Base-by-base conservation (phyloP, 2,113 vertebrate species). In the Prionailurus bengalensis region DNA sequence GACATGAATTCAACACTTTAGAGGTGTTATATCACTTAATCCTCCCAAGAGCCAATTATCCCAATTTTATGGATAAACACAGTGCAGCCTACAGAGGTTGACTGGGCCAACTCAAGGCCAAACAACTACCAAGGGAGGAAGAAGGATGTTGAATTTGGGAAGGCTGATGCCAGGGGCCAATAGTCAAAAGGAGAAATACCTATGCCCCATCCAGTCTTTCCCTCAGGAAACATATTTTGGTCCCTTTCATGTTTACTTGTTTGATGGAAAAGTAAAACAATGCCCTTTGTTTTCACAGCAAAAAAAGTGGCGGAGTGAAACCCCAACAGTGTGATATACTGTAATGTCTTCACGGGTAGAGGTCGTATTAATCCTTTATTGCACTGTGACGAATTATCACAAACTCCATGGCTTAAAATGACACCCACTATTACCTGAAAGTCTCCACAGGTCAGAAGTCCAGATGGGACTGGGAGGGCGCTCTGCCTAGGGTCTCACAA, bases 41-140 rank as follows among this genome's bases (percentile, higher is more conserved):
- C 73, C 65, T 88, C 82, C 61, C 61, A 78, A 82, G 31, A 94
- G 39, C 36, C 21, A 33, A 82, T 89, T 85, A 91, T 29, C 51
- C n/a, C 29, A 31, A 45, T 79, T 83, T 96, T 96, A 91, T 70
- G 86, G 65, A 84, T 45, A 51, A 84, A 97, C 78, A 98, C n/a
- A 91, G 39, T 11, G 31, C 79, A 65, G 27, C 78, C 80, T 87
- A 48, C 45, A 78, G 66, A 94, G 33, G 48, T 23, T 51, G 80
- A 94, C 11, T 16, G 27, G 17, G 81, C 68, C 80, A 31, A 58
- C 33, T 83, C 27, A 4, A 53, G 68, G 51, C 23, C 33, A 42
- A 70, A 73, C 17, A 61, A 15, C 4, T 48, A n/a, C 13, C 33
- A 80, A 27, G 61, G 19, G 55, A 85, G 48, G 80, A 82, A 80